These are phyloP conservation scores for Hippasteria phrygiana DNA, from an alignment of 53 echinoderm and acorn worm species.

Conservation along the genomic window DNA sequence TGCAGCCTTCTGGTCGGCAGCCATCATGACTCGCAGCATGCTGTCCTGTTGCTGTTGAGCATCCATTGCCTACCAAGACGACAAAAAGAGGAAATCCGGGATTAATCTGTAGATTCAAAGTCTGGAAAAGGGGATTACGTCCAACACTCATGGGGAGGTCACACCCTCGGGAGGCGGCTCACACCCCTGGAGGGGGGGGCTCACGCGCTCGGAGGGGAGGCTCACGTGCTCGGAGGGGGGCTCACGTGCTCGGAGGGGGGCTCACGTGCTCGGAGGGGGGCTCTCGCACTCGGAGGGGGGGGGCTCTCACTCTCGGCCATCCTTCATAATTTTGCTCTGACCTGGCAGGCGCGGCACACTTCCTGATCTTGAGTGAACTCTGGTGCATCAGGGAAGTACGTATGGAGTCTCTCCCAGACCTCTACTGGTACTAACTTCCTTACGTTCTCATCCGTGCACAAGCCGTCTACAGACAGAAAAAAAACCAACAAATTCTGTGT, in stretches of 20 bases:
- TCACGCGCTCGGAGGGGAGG: too few relatives aligned
- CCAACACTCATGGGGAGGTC: too few relatives aligned
- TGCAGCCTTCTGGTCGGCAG: conserved; percentile 73
- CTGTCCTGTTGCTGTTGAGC: conserved; percentile 73
- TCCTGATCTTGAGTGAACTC: conserved; percentile 68
- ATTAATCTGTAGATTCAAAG: too few relatives aligned
- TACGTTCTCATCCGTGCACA: conserved; percentile 76
- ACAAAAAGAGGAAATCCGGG: not conserved
- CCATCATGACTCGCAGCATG: conserved; percentile 65
- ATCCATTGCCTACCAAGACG: conserved; percentile 50
- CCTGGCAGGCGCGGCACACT: conserved; percentile 82
- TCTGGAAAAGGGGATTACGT: too few relatives aligned
- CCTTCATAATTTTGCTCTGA: conserved; percentile 5
- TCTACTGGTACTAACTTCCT: conserved; percentile 74
- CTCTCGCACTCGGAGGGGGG: too few relatives aligned
- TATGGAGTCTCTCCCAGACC: conserved; percentile 81
- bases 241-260: too few relatives aligned
- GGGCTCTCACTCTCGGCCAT: not conserved
- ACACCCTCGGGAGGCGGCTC: too few relatives aligned
- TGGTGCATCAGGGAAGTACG: conserved; percentile 83
- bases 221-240: too few relatives aligned
- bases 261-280: too few relatives aligned
- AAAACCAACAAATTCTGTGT: not conserved
- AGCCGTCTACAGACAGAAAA: conserved; percentile 65
- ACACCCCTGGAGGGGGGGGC: too few relatives aligned